A percentile compares a stretch with the other conserved stretches of the same genome.
Conservation (phyloP, 2,113 vertebrate genomes). For the Dissostichus mawsoni region DNA sequence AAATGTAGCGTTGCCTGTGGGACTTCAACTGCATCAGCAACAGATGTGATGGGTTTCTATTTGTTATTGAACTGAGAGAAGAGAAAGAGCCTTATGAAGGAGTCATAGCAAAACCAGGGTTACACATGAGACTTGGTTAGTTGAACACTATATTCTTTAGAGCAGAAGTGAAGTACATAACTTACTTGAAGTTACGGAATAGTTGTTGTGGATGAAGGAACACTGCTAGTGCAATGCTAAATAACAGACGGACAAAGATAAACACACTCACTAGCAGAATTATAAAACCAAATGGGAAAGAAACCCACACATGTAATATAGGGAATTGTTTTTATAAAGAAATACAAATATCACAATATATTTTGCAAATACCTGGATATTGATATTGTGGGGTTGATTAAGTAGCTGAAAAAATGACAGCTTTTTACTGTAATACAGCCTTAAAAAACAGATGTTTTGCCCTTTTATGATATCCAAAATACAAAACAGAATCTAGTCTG, state of each 20-base stretch:
- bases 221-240: neutral
- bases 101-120: neutral
- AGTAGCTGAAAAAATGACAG: too few relatives aligned
- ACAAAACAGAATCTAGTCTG: too few relatives aligned
- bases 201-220: neutral
- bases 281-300: neutral
- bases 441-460: too few relatives aligned
- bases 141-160: neutral
- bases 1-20: neutral
- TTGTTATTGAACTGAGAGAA: neutral
- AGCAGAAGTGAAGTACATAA: too few relatives aligned
- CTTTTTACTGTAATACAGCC: too few relatives aligned
- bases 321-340: too few relatives aligned
- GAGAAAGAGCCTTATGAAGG: neutral
- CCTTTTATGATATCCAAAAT: too few relatives aligned
- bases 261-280: neutral
- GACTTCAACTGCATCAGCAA: slow-evolving; percentile 24
- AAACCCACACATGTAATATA: neutral
- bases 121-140: neutral
- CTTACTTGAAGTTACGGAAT: too few relatives aligned
- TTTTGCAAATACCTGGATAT: too few relatives aligned
- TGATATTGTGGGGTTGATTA: too few relatives aligned
- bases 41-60: neutral
- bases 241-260: too few relatives aligned
- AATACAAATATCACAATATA: too few relatives aligned